Evolutionary conservation across 2,113 vertebrate genomes (phyloP), one percentile per base, ranked within the genome.

Genomic region (Colossoma macropomum): DNA sequence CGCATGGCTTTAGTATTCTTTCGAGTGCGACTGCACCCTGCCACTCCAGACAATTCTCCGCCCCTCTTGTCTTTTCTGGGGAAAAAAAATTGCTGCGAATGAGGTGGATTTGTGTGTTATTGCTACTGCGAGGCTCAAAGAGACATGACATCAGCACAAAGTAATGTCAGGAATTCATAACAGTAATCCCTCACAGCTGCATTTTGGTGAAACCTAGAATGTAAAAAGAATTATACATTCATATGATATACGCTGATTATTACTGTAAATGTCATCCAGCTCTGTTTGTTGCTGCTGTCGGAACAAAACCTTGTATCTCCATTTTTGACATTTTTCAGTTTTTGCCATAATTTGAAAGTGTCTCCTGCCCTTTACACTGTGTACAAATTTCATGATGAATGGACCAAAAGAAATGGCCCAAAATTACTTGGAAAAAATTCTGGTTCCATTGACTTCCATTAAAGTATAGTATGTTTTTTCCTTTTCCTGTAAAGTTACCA

Each of bases 1-100:
- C 12, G 25, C 6, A n/a, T 21, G 59, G 59, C 59, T 25, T 62
- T 62, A 4, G 59, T 62, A 25, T 68, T 73, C 69, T 72, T 80
- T 63, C 72, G 50, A 73, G 56, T 72, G 59, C 56, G 23, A 50
- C 68, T n/a, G 63, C 69, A 82, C 80, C 79, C 72, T 59, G 7
- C 17, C 30, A 32, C 54, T 25, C 66, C 34, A 41, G 34, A n/a
- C 68, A 11, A 11, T 27, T 28, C 65, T 34, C 45, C n/a, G 2
- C 63, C 68, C 48, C n/a, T 34, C 25, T 32, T 34, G 28, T 77
- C 59, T 63, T 56, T n/a, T 34, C 19, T 30, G 17, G 30, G 50
- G 54, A 41, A 30, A 78, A 50, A 65, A 34, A 54, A 30, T 32
- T 34, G 12, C 15, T 23, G 48, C 9, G 15, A 21, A 70, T 17